Evolutionary conservation across 2,113 vertebrate genomes (phyloP).

Genomic region (Dasyornis broadbenti): DNA sequence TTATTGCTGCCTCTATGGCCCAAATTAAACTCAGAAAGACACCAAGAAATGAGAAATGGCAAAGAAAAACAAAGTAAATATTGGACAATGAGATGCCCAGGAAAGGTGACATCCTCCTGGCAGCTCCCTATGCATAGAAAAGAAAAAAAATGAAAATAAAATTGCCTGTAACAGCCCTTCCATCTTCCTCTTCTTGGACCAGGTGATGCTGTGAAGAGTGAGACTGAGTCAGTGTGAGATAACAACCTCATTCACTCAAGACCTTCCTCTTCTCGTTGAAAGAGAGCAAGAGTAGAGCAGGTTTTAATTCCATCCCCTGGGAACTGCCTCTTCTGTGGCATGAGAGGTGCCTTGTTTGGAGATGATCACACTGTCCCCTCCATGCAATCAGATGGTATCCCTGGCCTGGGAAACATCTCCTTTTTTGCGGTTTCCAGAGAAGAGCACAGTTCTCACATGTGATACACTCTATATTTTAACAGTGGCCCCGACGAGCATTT

Average conservation of each 20-base stretch:
- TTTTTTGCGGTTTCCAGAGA: not conserved
- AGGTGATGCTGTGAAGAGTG: rapidly evolving
- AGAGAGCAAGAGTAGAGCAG: not conserved
- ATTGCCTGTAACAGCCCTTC: not conserved
- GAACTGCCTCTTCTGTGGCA: not conserved
- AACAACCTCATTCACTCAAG: not conserved
- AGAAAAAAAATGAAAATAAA: not conserved
- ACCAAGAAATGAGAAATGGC: not conserved
- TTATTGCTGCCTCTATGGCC: not conserved
- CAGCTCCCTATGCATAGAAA: not conserved
- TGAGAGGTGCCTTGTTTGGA: not conserved
- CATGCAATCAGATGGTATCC: rapidly evolving
- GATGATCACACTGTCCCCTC: not conserved
- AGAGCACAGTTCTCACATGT: not conserved
- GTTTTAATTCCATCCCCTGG: not conserved
- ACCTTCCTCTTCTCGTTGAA: not conserved
- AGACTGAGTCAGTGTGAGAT: not conserved
- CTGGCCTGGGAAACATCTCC: not conserved
- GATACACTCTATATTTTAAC: not conserved
- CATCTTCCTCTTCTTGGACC: not conserved
- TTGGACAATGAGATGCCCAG: not conserved
- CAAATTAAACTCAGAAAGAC: not conserved
- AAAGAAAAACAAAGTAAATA: not conserved
- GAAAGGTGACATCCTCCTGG: not conserved
- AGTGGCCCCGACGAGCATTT: rapidly evolving